Evolutionary conservation across 2,888 invertebrate species (phyloP).

Genomic region (Myopa testacea): DNA sequence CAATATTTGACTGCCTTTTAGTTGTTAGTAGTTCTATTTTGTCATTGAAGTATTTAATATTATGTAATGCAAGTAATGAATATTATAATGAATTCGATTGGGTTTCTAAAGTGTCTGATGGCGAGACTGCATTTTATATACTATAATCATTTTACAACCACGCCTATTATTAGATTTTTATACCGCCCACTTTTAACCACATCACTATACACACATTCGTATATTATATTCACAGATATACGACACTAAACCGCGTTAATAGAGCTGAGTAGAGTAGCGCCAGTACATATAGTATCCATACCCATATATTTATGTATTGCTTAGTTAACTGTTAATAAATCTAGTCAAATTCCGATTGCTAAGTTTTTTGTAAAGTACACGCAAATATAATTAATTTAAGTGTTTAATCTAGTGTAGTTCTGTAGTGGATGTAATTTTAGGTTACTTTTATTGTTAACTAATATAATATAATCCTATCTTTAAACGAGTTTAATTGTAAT

Average conservation of each 20-base stretch:
- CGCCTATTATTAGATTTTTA: neutral
- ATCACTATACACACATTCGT: neutral
- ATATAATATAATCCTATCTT: neutral
- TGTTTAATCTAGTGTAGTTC: neutral
- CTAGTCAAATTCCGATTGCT: slow-evolving; percentile 37
- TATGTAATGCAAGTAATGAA: too few species aligned
- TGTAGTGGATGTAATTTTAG: neutral
- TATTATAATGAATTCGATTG: too few species aligned
- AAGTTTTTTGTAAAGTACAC: slow-evolving; percentile 18
- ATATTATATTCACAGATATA: too few species aligned
- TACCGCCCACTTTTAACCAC: neutral
- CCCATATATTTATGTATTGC: neutral
- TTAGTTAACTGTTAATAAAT: slow-evolving; percentile 18
- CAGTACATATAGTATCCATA: too few species aligned
- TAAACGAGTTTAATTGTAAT: neutral
- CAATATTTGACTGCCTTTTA: slow-evolving; percentile 60
- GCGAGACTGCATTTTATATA: too few species aligned
- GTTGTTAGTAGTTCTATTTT: slow-evolving; percentile 48
- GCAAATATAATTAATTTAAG: neutral
- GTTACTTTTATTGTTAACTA: slow-evolving; percentile 2
- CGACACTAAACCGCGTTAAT: too few species aligned
- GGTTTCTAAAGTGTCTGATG: too few species aligned
- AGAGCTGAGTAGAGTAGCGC: neutral
- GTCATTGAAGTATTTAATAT: slow-evolving; percentile 55
- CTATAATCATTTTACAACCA: too few species aligned